phyloP scores from a whole-genome alignment of 1,140 invertebrate genomes.

The Penaeus vannamei region DNA sequence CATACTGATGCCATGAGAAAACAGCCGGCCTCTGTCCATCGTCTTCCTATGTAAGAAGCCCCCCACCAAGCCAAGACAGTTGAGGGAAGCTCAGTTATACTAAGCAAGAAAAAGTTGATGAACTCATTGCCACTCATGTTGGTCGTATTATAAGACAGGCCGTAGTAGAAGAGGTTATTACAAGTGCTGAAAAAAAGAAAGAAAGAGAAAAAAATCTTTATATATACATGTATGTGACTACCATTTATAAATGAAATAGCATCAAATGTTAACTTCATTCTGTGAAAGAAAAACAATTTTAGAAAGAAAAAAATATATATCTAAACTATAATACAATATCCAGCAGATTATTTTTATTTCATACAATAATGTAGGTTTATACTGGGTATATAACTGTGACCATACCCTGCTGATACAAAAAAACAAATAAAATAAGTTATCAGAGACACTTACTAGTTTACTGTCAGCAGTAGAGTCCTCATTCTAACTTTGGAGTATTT shows the following conservation, averaged over 20 bases:
- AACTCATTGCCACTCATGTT: slow-evolving; percentile 80
- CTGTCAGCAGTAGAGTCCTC: slow-evolving; percentile 57
- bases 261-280: too few relatives aligned
- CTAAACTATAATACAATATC: too few relatives aligned
- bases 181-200: slow-evolving; percentile 49
- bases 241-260: too few relatives aligned
- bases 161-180: slow-evolving; percentile 73
- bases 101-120: slow-evolving; percentile 79
- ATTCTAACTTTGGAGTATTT: slow-evolving; percentile 38
- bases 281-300: too few relatives aligned
- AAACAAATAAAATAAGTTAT: background rate
- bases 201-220: too few relatives aligned
- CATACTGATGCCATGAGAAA: slow-evolving; percentile 62
- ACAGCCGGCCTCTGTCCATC: slow-evolving; percentile 73
- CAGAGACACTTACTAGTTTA: slow-evolving; percentile 55
- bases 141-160: slow-evolving; percentile 77
- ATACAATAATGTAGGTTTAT: too few relatives aligned
- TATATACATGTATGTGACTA: too few relatives aligned
- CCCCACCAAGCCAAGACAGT: slow-evolving; percentile 71
- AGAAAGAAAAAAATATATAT: too few relatives aligned
- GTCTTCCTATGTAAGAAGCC: slow-evolving; percentile 74
- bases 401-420: background rate
- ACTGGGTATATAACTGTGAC: too few relatives aligned
- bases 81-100: slow-evolving; percentile 77
- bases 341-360: too few relatives aligned